Evolutionary conservation across 2,888 invertebrate species (phyloP).

Genomic region (Hydraecia micacea): DNA sequence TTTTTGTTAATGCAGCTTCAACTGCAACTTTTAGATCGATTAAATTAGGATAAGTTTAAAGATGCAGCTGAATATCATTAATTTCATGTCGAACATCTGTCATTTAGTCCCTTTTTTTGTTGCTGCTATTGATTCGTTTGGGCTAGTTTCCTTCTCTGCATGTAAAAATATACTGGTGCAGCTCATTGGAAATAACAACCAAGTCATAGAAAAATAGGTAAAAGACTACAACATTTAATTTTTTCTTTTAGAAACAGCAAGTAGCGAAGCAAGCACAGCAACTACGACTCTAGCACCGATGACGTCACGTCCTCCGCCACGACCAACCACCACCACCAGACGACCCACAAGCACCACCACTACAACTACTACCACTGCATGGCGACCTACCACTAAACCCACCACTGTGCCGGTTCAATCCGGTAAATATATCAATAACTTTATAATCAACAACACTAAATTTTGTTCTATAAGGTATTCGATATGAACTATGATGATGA

Average conservation of each 20-base stretch:
- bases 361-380: conserved; percentile 69
- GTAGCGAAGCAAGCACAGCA: conserved; percentile 79
- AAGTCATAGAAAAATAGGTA: not conserved
- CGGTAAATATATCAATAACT: conserved; percentile 56
- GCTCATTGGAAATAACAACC: not conserved
- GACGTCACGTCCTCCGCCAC: conserved; percentile 84
- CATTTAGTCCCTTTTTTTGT: not conserved
- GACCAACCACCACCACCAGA: conserved; percentile 75
- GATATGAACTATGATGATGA: not conserved
- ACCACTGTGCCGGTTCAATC: conserved; percentile 61
- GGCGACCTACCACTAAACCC: conserved; percentile 70
- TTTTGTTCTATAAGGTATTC: not conserved
- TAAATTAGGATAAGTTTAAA: not conserved
- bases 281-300: conserved; percentile 84
- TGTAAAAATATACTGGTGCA: not conserved
- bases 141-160: no score
- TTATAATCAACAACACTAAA: not conserved
- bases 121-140: not conserved
- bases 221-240: not conserved
- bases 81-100: no score
- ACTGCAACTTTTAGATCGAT: not conserved
- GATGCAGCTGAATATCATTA: not conserved
- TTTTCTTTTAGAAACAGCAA: conserved; percentile 67
- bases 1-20: not conserved
- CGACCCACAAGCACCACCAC: conserved; percentile 69